phyloP scores from a whole-genome alignment of 2,888 invertebrate genomes.

The Acleris holmiana region DNA sequence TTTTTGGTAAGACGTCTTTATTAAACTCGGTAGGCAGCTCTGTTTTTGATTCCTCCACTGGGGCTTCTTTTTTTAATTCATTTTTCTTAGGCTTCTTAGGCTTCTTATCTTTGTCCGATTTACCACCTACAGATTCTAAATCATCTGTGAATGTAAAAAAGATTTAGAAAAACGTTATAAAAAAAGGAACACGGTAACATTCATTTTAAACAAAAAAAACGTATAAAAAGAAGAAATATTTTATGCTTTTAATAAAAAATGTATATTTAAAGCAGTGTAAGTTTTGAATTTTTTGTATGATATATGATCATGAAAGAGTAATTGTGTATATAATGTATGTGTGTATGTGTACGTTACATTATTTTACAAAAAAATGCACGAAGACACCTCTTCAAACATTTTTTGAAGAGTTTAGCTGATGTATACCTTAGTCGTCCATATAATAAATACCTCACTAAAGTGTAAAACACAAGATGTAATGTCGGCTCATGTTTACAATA shows the following conservation, averaged over 20 bases:
- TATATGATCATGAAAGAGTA: too few species aligned
- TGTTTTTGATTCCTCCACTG: background rate
- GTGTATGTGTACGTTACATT: background rate
- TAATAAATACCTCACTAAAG: conserved; percentile 52
- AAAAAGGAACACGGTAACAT: too few species aligned
- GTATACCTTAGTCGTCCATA: background rate
- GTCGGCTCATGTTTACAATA: too few species aligned
- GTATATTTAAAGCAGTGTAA: too few species aligned
- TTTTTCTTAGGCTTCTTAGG: conserved; percentile 33
- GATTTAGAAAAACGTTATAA: too few species aligned
- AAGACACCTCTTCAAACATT: background rate
- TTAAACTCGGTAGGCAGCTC: background rate
- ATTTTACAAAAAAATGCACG: background rate
- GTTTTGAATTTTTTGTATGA: too few species aligned
- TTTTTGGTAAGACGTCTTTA: conserved; percentile 54
- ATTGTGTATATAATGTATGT: too few species aligned
- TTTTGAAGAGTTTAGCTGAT: background rate
- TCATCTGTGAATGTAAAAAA: conserved; percentile 33
- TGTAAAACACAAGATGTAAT: conserved; percentile 46
- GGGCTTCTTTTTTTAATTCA: background rate
- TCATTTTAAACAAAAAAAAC: too few species aligned
- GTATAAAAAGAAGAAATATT: too few species aligned
- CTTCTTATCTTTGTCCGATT: conserved; percentile 36
- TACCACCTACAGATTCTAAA: conserved; percentile 20
- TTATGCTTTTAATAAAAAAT: too few species aligned